Evolutionary conservation across 2,797 vertebrate species (phyloP).

Genomic region (Darevskia nairensis): DNA sequence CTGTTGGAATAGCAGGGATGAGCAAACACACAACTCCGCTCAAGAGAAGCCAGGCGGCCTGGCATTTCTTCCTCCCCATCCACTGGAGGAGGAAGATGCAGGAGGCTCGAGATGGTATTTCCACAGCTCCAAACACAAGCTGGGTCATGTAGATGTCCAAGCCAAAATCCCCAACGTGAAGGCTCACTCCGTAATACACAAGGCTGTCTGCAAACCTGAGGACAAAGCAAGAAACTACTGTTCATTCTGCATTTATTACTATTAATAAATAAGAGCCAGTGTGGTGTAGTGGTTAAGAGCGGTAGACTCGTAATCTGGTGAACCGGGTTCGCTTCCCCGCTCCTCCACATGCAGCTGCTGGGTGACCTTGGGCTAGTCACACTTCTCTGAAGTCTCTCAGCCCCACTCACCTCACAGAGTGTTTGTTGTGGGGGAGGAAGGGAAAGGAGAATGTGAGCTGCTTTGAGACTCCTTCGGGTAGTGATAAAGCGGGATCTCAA

Average conservation of each 20-base stretch:
- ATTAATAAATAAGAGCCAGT: no score
- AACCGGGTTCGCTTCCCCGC: no score
- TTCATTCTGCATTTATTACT: neutral
- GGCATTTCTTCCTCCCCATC: slow-evolving; percentile 83
- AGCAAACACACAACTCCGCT: slow-evolving; percentile 82
- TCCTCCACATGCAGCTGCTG: no score
- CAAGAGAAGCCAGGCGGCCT: slow-evolving; percentile 74
- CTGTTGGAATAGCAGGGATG: slow-evolving; percentile 82
- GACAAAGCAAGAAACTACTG: neutral
- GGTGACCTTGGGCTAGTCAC: no score
- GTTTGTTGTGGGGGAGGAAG: no score
- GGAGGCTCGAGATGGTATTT: slow-evolving; percentile 82
- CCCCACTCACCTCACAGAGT: no score
- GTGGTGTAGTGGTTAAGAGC: no score
- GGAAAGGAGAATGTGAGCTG: no score
- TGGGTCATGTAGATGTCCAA: slow-evolving; percentile 93
- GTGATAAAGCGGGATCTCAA: no score
- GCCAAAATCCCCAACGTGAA: slow-evolving; percentile 90
- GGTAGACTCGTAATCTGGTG: no score
- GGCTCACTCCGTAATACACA: slow-evolving; percentile 88
- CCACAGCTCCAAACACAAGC: slow-evolving; percentile 87
- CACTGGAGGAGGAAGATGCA: slow-evolving; percentile 80
- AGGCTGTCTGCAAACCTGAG: slow-evolving; percentile 89
- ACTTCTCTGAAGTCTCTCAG: no score
- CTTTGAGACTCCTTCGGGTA: no score